Evolutionary conservation across 2,888 invertebrate species (phyloP), one percentile per base, ranked within the genome.

Genomic region (Danaus chrysippus): DNA sequence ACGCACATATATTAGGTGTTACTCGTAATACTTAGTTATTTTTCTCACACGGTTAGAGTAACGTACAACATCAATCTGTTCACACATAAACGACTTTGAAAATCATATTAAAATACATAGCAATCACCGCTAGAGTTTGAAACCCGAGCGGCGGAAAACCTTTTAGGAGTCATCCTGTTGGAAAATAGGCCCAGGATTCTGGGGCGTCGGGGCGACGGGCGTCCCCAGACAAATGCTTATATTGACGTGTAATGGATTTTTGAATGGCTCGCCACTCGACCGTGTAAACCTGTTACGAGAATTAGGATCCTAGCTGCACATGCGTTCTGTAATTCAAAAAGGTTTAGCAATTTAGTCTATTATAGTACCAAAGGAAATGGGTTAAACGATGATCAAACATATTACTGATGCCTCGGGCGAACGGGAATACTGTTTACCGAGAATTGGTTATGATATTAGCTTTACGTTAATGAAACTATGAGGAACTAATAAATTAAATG

Each of bases 161-260:
- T 67, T 62, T 66, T 66, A 64, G 59, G 61, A 63, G 62, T 58
- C 66, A 68, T 54, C 66, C 58, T 64, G 54, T 64, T 60, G 66
- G 64, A 67, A 67, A 67, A 67, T 67, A 54, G 64, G 60, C 49
- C n/a, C 62, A 42, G 66, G 56, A 64, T 64, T 58, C 64, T 58
- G 46, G 42, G 60, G 54, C 63, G 58, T 53, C 43, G 41, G 58
- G 42, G 60, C 56, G 56, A n/a, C 42, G 58, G 42, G 60, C 56
- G 56, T 19, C 42, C 43, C 60, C 77, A 76, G 81, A 77, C 78
- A 76, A 84, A 83, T 84, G 86, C 77, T 78, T 82, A 86, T 83
- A 88, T 86, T 86, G 86, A 88, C 87, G 87, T 84, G 84, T 85
- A 88, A 88, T 88, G 76, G 86, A 80, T 84, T 86, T 84, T 84